Evolutionary conservation across 2,888 invertebrate species (phyloP).

Genomic region (Andrena haemorrhoa): DNA sequence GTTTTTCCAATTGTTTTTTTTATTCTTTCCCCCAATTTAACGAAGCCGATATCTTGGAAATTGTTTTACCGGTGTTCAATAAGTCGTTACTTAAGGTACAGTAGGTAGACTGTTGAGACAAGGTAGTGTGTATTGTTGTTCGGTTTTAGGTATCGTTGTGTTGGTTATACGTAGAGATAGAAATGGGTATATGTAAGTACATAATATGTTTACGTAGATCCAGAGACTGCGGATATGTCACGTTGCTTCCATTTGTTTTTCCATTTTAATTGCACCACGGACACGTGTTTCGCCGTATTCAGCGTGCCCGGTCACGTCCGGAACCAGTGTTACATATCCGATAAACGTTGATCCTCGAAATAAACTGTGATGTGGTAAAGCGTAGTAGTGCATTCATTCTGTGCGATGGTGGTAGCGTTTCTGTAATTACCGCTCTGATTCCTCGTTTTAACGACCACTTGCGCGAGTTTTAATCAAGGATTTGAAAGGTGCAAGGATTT

Average conservation of each 20-base stretch:
- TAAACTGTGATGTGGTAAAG: background rate
- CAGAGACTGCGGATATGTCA: background rate
- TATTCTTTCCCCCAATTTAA: background rate
- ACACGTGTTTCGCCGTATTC: constrained; percentile 11
- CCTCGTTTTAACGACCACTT: background rate
- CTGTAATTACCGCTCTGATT: background rate
- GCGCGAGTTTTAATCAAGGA: background rate
- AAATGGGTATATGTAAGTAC: constrained; percentile 9
- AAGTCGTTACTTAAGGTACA: constrained; percentile 16
- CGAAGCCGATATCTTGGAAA: constrained; percentile 6
- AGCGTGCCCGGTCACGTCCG: constrained; percentile 9
- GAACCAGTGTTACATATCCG: constrained; percentile 6
- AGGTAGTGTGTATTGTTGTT: constrained; percentile 18
- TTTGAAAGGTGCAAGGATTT: constrained; percentile 8
- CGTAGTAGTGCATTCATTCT: background rate
- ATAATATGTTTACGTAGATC: constrained; percentile 14
- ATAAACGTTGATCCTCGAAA: background rate
- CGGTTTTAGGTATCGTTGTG: constrained; percentile 37
- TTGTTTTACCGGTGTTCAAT: constrained; percentile 19
- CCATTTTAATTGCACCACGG: constrained; percentile 18
- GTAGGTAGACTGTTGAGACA: constrained; percentile 24
- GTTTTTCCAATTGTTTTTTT: background rate
- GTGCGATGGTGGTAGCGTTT: background rate
- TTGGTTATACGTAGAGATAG: constrained; percentile 28
- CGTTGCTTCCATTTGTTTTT: constrained; percentile 8